Evolutionary conservation across 2,888 invertebrate species (phyloP).

Genomic region (Stenurella melanura): DNA sequence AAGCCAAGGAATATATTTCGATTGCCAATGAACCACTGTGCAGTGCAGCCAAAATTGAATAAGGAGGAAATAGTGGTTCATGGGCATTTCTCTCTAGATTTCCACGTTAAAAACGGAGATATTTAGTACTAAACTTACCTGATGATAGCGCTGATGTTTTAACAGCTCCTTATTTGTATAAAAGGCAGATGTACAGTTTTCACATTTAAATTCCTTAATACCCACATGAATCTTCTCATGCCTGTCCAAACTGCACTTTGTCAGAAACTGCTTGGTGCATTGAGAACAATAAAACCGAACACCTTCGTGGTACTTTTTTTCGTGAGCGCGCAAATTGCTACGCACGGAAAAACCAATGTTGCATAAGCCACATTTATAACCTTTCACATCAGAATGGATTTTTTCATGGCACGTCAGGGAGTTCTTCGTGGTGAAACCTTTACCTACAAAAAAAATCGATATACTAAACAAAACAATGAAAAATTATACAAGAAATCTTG

Average conservation of each 20-base stretch:
- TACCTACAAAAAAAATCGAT: constrained; percentile 57
- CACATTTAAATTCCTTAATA: constrained; percentile 64
- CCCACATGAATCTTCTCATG: constrained; percentile 66
- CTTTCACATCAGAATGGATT: constrained; percentile 62
- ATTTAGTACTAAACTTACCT: constrained; percentile 54
- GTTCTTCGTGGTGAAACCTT: constrained; percentile 64
- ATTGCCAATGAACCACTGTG: too few relatives aligned
- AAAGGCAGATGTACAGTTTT: constrained; percentile 62
- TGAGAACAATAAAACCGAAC: constrained; percentile 65
- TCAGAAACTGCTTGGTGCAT: constrained; percentile 62
- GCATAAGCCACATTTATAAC: constrained; percentile 61
- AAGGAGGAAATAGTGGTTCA: too few relatives aligned
- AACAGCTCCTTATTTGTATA: constrained; percentile 65
- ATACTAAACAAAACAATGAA: not conserved
- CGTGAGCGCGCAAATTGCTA: constrained; percentile 65
- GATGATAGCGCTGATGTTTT: constrained; percentile 66
- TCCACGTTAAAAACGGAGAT: not conserved
- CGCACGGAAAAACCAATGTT: constrained; percentile 64
- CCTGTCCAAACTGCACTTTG: constrained; percentile 64
- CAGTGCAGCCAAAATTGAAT: too few relatives aligned
- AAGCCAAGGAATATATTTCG: too few relatives aligned
- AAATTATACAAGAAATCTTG: too few relatives aligned
- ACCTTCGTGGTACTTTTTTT: constrained; percentile 65
- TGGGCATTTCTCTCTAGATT: too few relatives aligned
- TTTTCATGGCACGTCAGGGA: constrained; percentile 66